A percentile compares a stretch with the other conserved stretches of the same genome.
phyloP scores from a whole-genome alignment of 2,113 vertebrate genomes.

The Corvus moneduloides region DNA sequence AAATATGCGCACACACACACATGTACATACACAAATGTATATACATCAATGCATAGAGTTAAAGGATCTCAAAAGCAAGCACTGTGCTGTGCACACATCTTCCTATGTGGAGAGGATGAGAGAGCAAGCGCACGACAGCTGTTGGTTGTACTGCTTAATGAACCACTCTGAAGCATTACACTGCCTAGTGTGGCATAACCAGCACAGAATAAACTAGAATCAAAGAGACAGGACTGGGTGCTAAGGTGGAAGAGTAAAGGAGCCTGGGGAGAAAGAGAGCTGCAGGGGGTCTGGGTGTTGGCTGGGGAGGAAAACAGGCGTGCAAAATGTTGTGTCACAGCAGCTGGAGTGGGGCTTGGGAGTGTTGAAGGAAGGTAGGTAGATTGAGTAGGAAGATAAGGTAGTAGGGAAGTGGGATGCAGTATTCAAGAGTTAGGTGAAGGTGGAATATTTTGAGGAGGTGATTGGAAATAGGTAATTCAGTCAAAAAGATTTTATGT shows the following conservation, averaged over 20 bases:
- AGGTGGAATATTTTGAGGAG: not conserved
- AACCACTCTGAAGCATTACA: not conserved
- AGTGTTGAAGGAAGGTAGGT: not conserved
- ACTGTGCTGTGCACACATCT: not conserved
- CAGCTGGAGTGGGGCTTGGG: not conserved
- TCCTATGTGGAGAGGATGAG: not conserved
- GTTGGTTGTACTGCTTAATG: not conserved
- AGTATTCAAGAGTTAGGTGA: not conserved
- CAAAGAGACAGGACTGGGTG: not conserved
- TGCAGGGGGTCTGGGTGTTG: not conserved
- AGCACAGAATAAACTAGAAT: not conserved
- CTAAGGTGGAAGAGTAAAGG: not conserved
- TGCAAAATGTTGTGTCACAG: not conserved
- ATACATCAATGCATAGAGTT: not conserved
- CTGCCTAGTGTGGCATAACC: not conserved
- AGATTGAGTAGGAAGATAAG: not conserved
- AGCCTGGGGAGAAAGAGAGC: not conserved
- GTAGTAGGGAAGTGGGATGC: not conserved
- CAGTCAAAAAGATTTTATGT: not conserved
- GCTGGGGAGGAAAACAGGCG: not conserved
- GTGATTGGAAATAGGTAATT: not conserved
- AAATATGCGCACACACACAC: not conserved
- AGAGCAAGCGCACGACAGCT: not conserved
- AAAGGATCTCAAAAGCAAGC: not conserved
- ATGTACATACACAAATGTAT: not conserved